Conservation (phyloP, 2,113 vertebrate species). For the Psettodes erumei region DNA sequence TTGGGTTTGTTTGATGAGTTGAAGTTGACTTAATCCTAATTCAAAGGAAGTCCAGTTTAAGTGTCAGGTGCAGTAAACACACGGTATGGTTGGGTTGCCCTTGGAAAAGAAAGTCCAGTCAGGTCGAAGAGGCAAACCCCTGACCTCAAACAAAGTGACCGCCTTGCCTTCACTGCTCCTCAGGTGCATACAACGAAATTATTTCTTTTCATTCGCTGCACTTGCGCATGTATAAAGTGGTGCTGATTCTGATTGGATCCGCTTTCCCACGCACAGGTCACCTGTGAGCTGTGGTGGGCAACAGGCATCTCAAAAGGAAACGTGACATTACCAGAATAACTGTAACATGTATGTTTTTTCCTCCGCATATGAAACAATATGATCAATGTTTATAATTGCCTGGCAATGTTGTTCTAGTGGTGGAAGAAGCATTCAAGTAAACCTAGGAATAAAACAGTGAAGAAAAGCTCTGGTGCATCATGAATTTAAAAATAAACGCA, state of each 20-base stretch:
- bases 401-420: neutral
- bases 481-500: too few relatives aligned
- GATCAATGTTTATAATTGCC: neutral
- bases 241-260: constrained; percentile 21
- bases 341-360: too few relatives aligned
- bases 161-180: neutral
- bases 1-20: neutral
- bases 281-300: neutral
- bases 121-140: neutral
- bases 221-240: constrained; percentile 1
- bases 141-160: constrained; percentile 1
- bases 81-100: neutral
- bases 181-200: neutral
- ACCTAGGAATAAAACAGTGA: neutral
- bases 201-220: neutral
- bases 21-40: constrained; percentile 5
- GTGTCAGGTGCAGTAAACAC: neutral
- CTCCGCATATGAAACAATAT: constrained; percentile 2
- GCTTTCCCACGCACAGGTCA: neutral
- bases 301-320: neutral
- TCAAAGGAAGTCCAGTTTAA: neutral
- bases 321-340: neutral
- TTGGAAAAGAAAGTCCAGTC: neutral
- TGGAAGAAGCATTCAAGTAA: neutral
- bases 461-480: too few relatives aligned